Percentiles rank a stretch among this genome's conserved stretches.
Conservation (phyloP, 35 echinoderm and acorn worm genomes). For the Heliocidaris erythrogramma region DNA sequence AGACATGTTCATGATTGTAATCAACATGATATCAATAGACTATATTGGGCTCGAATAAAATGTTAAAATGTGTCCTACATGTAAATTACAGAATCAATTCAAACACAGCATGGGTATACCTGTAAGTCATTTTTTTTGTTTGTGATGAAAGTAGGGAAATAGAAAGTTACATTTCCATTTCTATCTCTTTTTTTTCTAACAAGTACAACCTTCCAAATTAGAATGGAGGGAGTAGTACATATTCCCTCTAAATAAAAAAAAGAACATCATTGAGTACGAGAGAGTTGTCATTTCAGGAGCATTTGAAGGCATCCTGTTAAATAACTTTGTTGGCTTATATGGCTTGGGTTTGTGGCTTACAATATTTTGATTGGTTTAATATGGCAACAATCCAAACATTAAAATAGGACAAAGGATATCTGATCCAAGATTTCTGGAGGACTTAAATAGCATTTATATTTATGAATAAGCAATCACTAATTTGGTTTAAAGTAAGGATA, state of each 20-base stretch:
- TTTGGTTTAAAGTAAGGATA: not conserved
- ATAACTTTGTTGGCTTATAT: not conserved
- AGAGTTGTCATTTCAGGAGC: not conserved
- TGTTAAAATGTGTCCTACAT: no score
- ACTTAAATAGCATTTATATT: not conserved
- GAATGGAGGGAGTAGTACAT: no score
- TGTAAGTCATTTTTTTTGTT: no score
- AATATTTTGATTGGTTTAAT: not conserved
- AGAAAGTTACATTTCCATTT: no score
- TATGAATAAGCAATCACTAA: not conserved
- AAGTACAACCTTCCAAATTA: no score
- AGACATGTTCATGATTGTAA: no score
- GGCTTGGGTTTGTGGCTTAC: not conserved
- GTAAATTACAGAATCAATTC: no score
- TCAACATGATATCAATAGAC: no score
- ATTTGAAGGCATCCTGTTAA: not conserved
- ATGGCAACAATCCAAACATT: not conserved
- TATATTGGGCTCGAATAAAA: no score
- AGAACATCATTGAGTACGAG: not conserved
- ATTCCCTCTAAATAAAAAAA: not conserved
- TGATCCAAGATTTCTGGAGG: constrained; percentile 1
- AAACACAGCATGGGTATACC: no score
- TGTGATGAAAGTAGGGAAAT: no score
- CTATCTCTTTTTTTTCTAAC: no score
- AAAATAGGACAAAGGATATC: not conserved